Evolutionary conservation across 2,797 vertebrate genomes (phyloP).

Genomic region (Tarsius wallacei): DNA sequence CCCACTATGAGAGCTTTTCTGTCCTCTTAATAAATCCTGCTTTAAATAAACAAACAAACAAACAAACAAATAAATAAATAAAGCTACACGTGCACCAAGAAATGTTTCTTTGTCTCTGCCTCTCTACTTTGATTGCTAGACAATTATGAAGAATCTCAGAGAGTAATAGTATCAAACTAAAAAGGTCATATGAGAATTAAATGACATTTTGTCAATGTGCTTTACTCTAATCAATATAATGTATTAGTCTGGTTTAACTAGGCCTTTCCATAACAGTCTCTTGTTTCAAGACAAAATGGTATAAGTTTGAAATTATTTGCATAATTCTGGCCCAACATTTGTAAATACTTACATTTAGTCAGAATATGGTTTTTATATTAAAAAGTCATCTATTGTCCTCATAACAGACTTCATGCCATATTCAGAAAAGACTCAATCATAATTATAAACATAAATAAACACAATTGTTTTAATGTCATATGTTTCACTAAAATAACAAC

Average conservation of each 20-base stretch:
- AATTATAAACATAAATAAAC: slow-evolving; percentile 45
- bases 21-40: no score
- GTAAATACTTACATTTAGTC: slow-evolving; percentile 59
- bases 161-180: slow-evolving; percentile 33
- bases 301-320: slow-evolving; percentile 48
- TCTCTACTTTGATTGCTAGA: neutral
- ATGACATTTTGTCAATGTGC: neutral
- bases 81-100: neutral
- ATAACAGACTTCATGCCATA: neutral
- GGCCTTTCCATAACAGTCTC: slow-evolving; percentile 8
- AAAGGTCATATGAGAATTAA: slow-evolving; percentile 55
- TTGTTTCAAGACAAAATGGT: slow-evolving; percentile 4
- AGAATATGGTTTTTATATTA: slow-evolving; percentile 37
- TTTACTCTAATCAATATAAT: slow-evolving; percentile 10
- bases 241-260: slow-evolving; percentile 5
- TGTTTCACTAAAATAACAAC: slow-evolving; percentile 28
- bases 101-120: slow-evolving; percentile 27
- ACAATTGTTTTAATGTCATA: neutral
- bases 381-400: neutral
- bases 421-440: slow-evolving; percentile 33
- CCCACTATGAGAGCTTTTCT: no score
- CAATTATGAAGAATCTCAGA: slow-evolving; percentile 18
- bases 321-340: neutral
- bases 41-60: no score
- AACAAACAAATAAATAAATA: no score